These are phyloP conservation scores for Agelaius tricolor DNA, from an alignment of 2,113 vertebrate species.

Conservation along the genomic window DNA sequence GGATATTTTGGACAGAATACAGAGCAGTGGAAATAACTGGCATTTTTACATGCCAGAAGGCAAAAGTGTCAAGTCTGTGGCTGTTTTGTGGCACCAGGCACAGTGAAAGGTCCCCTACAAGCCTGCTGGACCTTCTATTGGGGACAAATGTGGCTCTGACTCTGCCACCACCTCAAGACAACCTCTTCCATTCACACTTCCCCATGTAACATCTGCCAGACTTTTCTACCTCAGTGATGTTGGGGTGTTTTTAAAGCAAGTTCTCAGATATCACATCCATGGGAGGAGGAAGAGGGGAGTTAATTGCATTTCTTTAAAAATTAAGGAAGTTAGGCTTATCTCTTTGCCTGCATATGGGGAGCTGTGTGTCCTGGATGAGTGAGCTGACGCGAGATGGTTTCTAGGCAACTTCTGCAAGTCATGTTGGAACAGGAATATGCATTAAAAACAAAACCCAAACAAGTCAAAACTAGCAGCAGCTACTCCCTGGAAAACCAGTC, in stretches of 20 bases:
- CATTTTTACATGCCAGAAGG: not conserved
- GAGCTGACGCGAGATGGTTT: slow-evolving; percentile 47
- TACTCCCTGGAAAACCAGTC: not conserved
- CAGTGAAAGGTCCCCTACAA: not conserved
- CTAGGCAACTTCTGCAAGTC: slow-evolving; percentile 63
- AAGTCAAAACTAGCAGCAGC: slow-evolving; percentile 41
- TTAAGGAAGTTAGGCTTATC: slow-evolving; percentile 60
- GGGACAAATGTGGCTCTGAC: not conserved
- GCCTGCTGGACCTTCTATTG: not conserved
- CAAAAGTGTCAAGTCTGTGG: rapidly evolving
- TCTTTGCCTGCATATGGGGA: slow-evolving; percentile 56
- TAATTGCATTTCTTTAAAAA: slow-evolving; percentile 63
- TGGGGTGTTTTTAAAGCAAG: not conserved
- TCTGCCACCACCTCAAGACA: not conserved
- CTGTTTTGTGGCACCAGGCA: not conserved
- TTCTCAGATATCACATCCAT: slow-evolving; percentile 26
- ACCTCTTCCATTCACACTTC: not conserved
- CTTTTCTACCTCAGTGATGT: not conserved
- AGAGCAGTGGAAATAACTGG: not conserved
- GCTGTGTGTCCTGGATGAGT: slow-evolving; percentile 28
- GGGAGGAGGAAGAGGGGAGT: not conserved
- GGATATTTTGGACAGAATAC: not conserved
- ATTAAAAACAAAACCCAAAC: slow-evolving; percentile 17
- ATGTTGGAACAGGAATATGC: not conserved
- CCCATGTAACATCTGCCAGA: not conserved